phyloP scores from a whole-genome alignment of 2,888 invertebrate genomes.

The Gastrophysa polygoni region DNA sequence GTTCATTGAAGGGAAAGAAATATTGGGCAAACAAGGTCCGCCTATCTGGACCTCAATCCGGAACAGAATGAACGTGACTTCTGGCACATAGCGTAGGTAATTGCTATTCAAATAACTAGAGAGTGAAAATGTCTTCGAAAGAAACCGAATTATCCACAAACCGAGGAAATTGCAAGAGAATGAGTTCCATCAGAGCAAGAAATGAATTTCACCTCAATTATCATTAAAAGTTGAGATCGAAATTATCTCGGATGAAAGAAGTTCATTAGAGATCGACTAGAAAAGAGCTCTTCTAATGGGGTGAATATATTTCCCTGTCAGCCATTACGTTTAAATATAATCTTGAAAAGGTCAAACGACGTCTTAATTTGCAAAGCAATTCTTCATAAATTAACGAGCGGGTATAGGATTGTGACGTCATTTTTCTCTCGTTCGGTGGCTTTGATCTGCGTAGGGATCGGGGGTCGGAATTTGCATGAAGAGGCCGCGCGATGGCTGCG shows the following conservation, averaged over 20 bases:
- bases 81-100: too few species aligned
- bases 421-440: neutral
- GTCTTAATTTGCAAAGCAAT: slow-evolving; percentile 30
- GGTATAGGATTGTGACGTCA: neutral
- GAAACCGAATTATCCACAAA: slow-evolving; percentile 17
- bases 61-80: too few species aligned
- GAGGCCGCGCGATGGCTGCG: neutral
- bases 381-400: slow-evolving; percentile 28
- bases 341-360: slow-evolving; percentile 27
- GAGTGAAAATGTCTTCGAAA: neutral
- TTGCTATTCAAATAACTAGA: too few species aligned
- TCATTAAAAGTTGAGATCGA: slow-evolving; percentile 29
- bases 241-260: slow-evolving; percentile 28
- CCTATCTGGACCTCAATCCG: too few species aligned
- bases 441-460: neutral
- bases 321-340: slow-evolving; percentile 21
- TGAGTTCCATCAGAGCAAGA: slow-evolving; percentile 25
- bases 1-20: too few species aligned
- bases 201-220: slow-evolving; percentile 31
- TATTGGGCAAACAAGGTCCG: too few species aligned
- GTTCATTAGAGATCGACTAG: slow-evolving; percentile 30
- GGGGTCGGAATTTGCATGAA: neutral
- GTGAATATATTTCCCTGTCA: slow-evolving; percentile 21
- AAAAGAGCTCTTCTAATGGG: slow-evolving; percentile 19
- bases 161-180: slow-evolving; percentile 16